Conservation (phyloP, 2,888 invertebrate species). For the Theretra japonica region DNA sequence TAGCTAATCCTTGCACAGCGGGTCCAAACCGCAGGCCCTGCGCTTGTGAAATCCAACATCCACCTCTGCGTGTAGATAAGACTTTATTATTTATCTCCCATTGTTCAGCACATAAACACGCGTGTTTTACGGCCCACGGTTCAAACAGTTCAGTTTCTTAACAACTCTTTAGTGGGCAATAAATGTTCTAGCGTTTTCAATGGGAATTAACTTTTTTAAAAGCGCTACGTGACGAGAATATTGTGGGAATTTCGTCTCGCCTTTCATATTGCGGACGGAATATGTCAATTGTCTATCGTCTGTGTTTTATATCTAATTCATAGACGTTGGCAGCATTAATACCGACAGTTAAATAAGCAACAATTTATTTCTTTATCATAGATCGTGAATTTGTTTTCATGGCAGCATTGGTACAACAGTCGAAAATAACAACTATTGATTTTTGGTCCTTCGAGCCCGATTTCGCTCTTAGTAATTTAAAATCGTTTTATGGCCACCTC, state of each 20-base stretch:
- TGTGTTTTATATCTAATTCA: not conserved
- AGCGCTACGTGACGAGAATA: constrained; percentile 32
- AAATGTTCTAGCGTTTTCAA: constrained; percentile 61
- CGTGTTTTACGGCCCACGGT: constrained; percentile 59
- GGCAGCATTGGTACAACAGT: no score
- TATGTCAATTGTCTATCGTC: not conserved
- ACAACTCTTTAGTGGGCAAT: constrained; percentile 65
- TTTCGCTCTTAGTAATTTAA: no score
- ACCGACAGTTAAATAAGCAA: not conserved
- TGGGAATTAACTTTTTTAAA: constrained; percentile 65
- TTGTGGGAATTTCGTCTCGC: constrained; percentile 31
- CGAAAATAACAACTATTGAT: no score
- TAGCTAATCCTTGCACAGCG: no score
- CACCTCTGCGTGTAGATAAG: constrained; percentile 24
- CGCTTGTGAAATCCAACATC: constrained; percentile 14
- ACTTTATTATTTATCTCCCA: constrained; percentile 77
- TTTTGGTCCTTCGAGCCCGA: no score
- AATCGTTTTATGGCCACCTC: no score
- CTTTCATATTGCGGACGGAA: constrained; percentile 13
- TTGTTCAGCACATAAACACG: constrained; percentile 73
- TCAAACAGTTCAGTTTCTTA: constrained; percentile 57
- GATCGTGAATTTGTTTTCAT: no score
- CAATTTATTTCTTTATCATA: not conserved
- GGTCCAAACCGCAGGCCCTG: constrained; percentile 11
- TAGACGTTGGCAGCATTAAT: not conserved